Conservation (phyloP, 2,797 vertebrate species). For the Sardinella longiceps region DNA sequence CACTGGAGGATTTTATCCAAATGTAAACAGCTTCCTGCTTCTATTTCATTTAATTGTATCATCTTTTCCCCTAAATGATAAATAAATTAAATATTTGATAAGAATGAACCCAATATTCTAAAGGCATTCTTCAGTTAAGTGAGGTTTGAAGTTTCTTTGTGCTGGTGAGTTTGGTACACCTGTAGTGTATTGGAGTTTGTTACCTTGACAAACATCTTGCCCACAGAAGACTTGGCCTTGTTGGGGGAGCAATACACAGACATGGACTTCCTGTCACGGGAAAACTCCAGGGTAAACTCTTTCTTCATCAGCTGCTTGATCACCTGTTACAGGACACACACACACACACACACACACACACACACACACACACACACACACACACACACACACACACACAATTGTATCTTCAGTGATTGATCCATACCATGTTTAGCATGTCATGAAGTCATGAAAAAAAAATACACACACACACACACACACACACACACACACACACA, state of each 20-base stretch:
- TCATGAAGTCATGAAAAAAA: no score
- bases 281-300: constrained; percentile 96
- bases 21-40: no score
- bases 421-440: not conserved
- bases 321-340: constrained; percentile 73
- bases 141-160: no score
- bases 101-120: no score
- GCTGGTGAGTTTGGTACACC: no score
- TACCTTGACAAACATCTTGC: constrained; percentile 98
- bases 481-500: not conserved
- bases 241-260: constrained; percentile 94
- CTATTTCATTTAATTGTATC: no score
- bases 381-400: not conserved
- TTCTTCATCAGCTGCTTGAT: constrained; percentile 98
- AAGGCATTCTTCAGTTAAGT: no score
- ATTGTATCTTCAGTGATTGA: not conserved
- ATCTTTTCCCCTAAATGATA: no score
- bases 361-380: not conserved
- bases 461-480: not conserved
- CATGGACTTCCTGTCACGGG: constrained; percentile 97
- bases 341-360: constrained; percentile 24
- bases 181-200: not conserved
- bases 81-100: no score
- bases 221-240: constrained; percentile 86
- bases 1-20: no score